Conservation (phyloP, 2,797 vertebrate genomes). For the Myotis myotis region DNA sequence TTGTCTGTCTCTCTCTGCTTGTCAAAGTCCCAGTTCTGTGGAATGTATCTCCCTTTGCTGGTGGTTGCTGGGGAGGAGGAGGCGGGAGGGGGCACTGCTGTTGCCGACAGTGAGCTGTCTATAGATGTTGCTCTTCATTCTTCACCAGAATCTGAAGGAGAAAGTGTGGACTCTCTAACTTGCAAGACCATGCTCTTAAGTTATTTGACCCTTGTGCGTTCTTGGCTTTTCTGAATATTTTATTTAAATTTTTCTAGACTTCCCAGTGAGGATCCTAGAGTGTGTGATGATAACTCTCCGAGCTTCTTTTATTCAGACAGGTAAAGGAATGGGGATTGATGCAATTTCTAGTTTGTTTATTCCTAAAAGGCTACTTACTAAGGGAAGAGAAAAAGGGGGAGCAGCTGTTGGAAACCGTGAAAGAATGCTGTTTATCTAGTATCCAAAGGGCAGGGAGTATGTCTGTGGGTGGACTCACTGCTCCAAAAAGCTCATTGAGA, state of each 20-base stretch:
- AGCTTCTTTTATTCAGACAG: not conserved
- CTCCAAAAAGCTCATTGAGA: not conserved
- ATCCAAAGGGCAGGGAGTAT: not conserved
- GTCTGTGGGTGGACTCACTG: not conserved
- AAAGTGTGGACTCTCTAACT: constrained; percentile 41
- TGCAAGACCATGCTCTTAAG: not conserved
- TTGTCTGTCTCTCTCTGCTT: not conserved
- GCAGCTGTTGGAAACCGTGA: not conserved
- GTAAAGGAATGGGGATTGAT: not conserved
- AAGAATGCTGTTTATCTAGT: constrained; percentile 33
- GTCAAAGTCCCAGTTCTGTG: not conserved
- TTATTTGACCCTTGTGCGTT: not conserved
- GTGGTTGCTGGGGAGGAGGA: not conserved
- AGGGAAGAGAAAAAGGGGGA: not conserved
- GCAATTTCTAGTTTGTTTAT: not conserved
- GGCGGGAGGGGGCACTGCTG: accelerated
- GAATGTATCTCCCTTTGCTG: not conserved
- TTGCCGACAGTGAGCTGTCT: not conserved
- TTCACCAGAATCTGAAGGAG: not conserved
- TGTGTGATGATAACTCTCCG: constrained; percentile 13
- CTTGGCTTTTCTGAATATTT: constrained; percentile 20
- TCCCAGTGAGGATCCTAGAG: constrained; percentile 25
- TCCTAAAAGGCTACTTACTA: not conserved
- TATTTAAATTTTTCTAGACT: constrained; percentile 36
- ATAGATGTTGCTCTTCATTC: constrained; percentile 33